Evolutionary conservation across 2,113 vertebrate genomes (phyloP).

Genomic region (Oreotrochilus melanogaster): DNA sequence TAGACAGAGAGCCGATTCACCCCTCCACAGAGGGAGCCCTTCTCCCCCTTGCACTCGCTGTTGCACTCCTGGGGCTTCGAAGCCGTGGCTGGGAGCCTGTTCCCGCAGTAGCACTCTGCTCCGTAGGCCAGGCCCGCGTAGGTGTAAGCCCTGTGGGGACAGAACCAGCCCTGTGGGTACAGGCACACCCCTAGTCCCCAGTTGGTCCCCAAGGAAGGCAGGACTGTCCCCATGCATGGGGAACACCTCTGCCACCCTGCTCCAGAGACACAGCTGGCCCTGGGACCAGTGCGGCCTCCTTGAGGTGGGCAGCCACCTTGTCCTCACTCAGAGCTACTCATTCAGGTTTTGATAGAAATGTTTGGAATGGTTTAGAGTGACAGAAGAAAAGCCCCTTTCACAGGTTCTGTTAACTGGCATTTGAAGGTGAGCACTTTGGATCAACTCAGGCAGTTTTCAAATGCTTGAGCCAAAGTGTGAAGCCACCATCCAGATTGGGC

Average conservation of each 20-base stretch:
- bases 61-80: constrained; percentile 86
- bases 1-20: constrained; percentile 90
- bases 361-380: not conserved
- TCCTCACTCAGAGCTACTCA: no score
- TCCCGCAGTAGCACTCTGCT: constrained; percentile 94
- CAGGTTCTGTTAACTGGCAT: not conserved
- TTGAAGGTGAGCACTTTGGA: not conserved
- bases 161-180: fast-evolving
- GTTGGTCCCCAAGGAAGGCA: fast-evolving
- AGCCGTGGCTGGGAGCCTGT: constrained; percentile 75
- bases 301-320: not conserved
- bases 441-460: not conserved
- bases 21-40: constrained; percentile 87
- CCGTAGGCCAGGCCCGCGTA: constrained; percentile 91
- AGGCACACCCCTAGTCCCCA: fast-evolving
- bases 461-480: not conserved
- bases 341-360: not conserved
- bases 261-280: fast-evolving
- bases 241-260: fast-evolving
- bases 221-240: fast-evolving
- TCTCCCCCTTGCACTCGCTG: constrained; percentile 88
- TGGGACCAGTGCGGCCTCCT: fast-evolving
- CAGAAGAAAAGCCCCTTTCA: not conserved
- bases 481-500: not conserved
- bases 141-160: constrained; percentile 82